phyloP scores from a whole-genome alignment of 2,797 vertebrate species.

The Ptychadena robeensis region DNA sequence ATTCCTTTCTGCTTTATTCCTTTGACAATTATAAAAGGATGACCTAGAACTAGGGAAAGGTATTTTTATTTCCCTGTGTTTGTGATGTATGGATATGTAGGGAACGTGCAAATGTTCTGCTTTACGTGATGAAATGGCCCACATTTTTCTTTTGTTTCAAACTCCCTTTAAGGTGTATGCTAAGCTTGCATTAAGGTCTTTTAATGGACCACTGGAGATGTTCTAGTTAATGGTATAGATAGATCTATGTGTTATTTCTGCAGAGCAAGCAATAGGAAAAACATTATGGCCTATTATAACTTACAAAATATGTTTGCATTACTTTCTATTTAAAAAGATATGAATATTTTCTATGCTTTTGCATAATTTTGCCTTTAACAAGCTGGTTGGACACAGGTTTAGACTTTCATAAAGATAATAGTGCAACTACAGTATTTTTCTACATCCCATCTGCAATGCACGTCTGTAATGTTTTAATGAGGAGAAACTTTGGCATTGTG shows the following conservation, averaged over 20 bases:
- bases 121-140: slow-evolving; percentile 11
- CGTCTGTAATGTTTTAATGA: background rate
- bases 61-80: slow-evolving; percentile 24
- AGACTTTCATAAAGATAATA: background rate
- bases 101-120: background rate
- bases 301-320: slow-evolving; percentile 3
- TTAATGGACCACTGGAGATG: slow-evolving; percentile 35
- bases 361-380: slow-evolving; percentile 6
- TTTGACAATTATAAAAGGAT: slow-evolving; percentile 50
- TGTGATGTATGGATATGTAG: slow-evolving; percentile 26
- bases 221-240: background rate
- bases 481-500: background rate
- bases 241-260: slow-evolving; percentile 17
- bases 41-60: slow-evolving; percentile 50
- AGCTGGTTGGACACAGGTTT: background rate
- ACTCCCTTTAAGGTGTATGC: background rate
- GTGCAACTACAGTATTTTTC: background rate
- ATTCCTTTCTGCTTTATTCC: slow-evolving; percentile 32
- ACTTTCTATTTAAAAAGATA: background rate
- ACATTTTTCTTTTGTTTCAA: slow-evolving; percentile 19
- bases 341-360: background rate
- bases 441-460: background rate
- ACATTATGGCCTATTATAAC: slow-evolving; percentile 6
- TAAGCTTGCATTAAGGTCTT: slow-evolving; percentile 22
- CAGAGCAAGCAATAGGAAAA: slow-evolving; percentile 27